These are phyloP conservation scores for Ectemnius continuus DNA, from an alignment of 2,888 invertebrate genomes.

Conservation along the genomic window DNA sequence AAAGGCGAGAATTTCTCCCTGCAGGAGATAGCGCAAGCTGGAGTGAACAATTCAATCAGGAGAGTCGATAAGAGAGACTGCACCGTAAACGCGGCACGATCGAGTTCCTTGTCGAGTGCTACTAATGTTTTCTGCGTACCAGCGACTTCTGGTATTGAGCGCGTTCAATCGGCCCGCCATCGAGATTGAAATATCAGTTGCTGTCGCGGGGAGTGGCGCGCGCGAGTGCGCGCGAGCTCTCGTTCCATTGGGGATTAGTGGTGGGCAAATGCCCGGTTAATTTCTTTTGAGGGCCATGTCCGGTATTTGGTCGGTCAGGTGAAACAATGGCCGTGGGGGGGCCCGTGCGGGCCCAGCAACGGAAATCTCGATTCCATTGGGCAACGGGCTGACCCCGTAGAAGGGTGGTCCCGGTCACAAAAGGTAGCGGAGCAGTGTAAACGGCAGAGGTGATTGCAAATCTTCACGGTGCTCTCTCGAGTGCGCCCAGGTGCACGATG, in stretches of 20 bases:
- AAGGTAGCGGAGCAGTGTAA: slow-evolving; percentile 56
- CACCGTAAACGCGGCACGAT: slow-evolving; percentile 4
- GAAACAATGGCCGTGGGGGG: slow-evolving; percentile 35
- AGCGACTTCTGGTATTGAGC: slow-evolving; percentile 3
- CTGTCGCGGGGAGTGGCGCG: background rate
- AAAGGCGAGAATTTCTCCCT: slow-evolving; percentile 48
- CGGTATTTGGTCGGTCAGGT: slow-evolving; percentile 45
- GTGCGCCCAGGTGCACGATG: slow-evolving; percentile 71
- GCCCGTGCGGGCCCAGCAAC: slow-evolving; percentile 51
- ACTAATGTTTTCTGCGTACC: background rate
- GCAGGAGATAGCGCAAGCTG: slow-evolving; percentile 29
- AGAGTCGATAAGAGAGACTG: slow-evolving; percentile 29
- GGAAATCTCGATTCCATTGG: slow-evolving; percentile 66
- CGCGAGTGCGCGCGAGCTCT: background rate
- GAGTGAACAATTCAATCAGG: slow-evolving; percentile 49
- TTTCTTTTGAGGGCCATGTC: slow-evolving; percentile 28
- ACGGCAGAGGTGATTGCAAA: slow-evolving; percentile 68
- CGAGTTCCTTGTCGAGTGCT: slow-evolving; percentile 19
- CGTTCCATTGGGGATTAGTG: background rate
- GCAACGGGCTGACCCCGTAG: slow-evolving; percentile 37
- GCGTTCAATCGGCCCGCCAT: background rate
- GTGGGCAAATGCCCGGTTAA: background rate
- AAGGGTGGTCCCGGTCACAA: slow-evolving; percentile 56
- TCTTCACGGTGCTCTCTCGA: slow-evolving; percentile 66
- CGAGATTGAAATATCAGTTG: slow-evolving; percentile 11